These are phyloP conservation scores for Melieria omissa DNA, from an alignment of 2,888 invertebrate species.

Conservation along the genomic window DNA sequence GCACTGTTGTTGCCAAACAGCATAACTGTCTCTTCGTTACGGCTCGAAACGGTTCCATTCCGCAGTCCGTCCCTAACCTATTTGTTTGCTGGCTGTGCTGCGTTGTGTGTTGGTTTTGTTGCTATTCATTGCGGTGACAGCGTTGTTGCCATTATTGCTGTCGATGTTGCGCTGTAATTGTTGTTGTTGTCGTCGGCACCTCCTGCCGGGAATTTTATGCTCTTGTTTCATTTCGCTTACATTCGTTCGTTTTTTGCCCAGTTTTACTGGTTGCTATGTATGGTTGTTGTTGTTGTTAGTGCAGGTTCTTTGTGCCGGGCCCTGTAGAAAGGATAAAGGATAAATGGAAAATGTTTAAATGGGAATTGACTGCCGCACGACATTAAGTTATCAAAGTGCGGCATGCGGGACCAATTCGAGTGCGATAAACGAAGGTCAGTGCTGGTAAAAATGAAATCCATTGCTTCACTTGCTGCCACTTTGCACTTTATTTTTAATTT, in stretches of 20 bases:
- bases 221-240: slow-evolving; percentile 18
- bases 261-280: background rate
- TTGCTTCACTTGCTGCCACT: background rate
- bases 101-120: slow-evolving; percentile 7
- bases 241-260: too few species aligned
- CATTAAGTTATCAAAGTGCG: slow-evolving; percentile 49
- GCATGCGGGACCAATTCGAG: slow-evolving; percentile 42
- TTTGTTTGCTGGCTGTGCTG: slow-evolving; percentile 3
- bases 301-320: too few species aligned
- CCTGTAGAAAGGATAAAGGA: slow-evolving; percentile 12
- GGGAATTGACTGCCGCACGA: slow-evolving; percentile 51
- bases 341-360: slow-evolving; percentile 48
- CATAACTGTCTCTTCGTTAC: too few species aligned
- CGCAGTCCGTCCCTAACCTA: background rate
- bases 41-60: too few species aligned
- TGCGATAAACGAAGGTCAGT: slow-evolving; percentile 20
- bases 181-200: slow-evolving; percentile 27
- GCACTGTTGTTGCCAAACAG: background rate
- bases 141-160: background rate
- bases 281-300: background rate
- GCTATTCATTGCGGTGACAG: background rate
- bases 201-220: slow-evolving; percentile 33
- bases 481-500: background rate
- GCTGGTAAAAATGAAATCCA: slow-evolving; percentile 1
- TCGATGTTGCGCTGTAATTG: slow-evolving; percentile 3